A percentile compares a stretch with the other conserved stretches of the same genome.
phyloP scores from a whole-genome alignment of 2,797 vertebrate species.

The Enteromius viviparus region DNA sequence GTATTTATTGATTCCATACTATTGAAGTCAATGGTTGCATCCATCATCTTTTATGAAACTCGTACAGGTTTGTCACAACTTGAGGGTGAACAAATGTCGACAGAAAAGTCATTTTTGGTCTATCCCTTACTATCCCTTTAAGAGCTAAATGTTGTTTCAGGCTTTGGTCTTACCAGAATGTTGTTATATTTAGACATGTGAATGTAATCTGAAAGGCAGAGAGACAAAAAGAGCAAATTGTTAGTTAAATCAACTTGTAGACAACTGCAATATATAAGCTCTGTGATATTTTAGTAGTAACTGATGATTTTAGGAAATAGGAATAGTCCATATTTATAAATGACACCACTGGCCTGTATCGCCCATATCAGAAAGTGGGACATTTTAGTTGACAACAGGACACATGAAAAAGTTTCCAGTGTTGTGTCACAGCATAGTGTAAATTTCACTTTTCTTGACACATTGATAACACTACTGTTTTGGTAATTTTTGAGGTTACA shows the following conservation, averaged over 20 bases:
- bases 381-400: not conserved
- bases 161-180: conserved; percentile 33
- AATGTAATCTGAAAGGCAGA: conserved; percentile 15
- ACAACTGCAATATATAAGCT: not conserved
- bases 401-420: not conserved
- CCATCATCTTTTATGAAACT: not conserved
- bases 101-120: not conserved
- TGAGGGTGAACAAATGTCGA: not conserved
- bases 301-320: not conserved
- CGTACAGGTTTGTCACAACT: not conserved
- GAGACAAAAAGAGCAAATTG: conserved; percentile 37
- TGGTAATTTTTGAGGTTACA: not conserved
- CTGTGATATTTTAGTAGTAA: not conserved
- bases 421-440: not conserved
- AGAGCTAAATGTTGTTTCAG: not conserved
- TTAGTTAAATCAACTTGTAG: not conserved
- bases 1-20: no score
- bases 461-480: not conserved
- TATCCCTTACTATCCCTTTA: not conserved
- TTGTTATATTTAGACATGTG: not conserved
- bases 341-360: not conserved
- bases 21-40: not conserved
- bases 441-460: not conserved
- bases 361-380: not conserved
- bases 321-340: not conserved